A percentile compares a stretch with the other conserved stretches of the same genome.
phyloP scores from a whole-genome alignment of 1,140 invertebrate species.

The Monochamus saltuarius region DNA sequence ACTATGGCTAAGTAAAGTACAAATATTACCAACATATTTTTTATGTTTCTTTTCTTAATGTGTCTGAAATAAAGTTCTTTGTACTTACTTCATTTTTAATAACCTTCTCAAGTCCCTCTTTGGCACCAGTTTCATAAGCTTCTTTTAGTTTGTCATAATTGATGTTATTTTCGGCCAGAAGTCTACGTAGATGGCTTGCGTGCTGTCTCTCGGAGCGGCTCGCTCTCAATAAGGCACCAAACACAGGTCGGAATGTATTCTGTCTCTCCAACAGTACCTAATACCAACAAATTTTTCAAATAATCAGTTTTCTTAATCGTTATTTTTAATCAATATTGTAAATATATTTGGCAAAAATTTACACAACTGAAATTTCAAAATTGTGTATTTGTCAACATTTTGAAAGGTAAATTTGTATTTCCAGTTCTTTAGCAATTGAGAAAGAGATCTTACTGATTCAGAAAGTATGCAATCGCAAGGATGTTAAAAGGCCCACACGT shows the following conservation, averaged over 20 bases:
- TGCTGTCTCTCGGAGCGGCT: conserved; percentile 62
- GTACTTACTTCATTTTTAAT: conserved; percentile 55
- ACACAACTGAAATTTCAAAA: no score
- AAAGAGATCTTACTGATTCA: no score
- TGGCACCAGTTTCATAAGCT: conserved; percentile 58
- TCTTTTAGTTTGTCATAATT: conserved; percentile 63
- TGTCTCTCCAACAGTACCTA: conserved; percentile 63
- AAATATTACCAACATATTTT: background rate
- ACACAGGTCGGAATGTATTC: conserved; percentile 64
- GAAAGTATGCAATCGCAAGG: no score
- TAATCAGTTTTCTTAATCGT: no score
- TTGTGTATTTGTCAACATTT: no score
- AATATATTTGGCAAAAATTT: no score
- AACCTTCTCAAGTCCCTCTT: conserved; percentile 54
- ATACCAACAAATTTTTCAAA: conserved; percentile 36
- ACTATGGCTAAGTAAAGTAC: no score
- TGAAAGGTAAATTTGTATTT: no score
- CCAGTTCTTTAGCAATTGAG: no score
- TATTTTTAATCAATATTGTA: no score
- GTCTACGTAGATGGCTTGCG: conserved; percentile 62
- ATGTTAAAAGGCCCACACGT: no score
- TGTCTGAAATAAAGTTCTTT: background rate
- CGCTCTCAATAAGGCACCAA: conserved; percentile 57
- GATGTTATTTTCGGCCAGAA: conserved; percentile 67
- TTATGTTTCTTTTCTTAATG: background rate